These are phyloP conservation scores for Zophobas morio DNA, from an alignment of 1,140 invertebrate species.

Conservation along the genomic window DNA sequence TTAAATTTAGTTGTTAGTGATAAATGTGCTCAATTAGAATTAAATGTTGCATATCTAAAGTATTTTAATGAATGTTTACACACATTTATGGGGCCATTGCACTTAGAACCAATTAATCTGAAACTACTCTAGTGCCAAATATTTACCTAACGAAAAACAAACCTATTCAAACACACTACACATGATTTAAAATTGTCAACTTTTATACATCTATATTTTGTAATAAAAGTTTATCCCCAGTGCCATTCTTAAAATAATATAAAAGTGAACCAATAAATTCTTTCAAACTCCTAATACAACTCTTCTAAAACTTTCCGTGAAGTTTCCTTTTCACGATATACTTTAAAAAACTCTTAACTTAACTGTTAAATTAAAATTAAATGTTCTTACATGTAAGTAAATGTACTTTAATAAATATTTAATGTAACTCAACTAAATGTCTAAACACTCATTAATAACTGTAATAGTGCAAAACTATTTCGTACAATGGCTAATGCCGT, in stretches of 20 bases:
- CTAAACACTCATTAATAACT: constrained; percentile 7
- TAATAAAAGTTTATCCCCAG: constrained; percentile 41
- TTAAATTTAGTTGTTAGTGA: constrained; percentile 55
- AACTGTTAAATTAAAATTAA: constrained; percentile 2
- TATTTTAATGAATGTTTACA: constrained; percentile 54
- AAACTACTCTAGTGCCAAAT: constrained; percentile 32
- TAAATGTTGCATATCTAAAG: constrained; percentile 55
- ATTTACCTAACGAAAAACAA: constrained; percentile 19
- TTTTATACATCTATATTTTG: constrained; percentile 47
- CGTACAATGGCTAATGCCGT: constrained; percentile 62
- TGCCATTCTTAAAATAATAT: constrained; percentile 41
- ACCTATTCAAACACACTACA: constrained; percentile 5
- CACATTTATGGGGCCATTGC: constrained; percentile 55
- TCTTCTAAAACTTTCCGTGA: constrained; percentile 30
- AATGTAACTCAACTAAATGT: constrained; percentile 41
- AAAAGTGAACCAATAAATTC: constrained; percentile 41
- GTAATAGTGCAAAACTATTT: constrained; percentile 9
- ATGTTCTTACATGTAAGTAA: constrained; percentile 32
- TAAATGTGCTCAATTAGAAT: constrained; percentile 63
- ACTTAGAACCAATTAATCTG: constrained; percentile 42
- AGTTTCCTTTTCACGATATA: constrained; percentile 9
- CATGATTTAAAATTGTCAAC: constrained; percentile 28
- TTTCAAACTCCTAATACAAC: constrained; percentile 25
- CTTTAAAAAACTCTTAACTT: constrained; percentile 13
- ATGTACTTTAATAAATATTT: constrained; percentile 8